Conservation (phyloP, 2,888 invertebrate species). For the Adela reaumurella region DNA sequence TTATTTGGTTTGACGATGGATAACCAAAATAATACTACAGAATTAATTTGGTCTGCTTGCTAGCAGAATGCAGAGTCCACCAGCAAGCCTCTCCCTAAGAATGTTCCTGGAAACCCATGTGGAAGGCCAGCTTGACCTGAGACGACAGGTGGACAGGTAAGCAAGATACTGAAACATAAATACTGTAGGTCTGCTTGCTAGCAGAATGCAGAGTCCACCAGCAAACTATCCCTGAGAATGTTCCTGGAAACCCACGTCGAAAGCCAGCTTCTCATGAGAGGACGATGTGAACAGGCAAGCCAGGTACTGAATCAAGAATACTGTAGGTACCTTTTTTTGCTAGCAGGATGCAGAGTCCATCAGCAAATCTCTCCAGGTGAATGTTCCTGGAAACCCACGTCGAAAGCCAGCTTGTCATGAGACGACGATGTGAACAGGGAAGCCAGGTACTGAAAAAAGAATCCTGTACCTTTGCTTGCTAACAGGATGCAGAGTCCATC, state of each 20-base stretch:
- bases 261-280: conserved; percentile 98
- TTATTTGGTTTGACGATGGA: too few relatives aligned
- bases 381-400: conserved; percentile 91
- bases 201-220: conserved; percentile 99
- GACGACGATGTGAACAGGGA: too few relatives aligned
- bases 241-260: conserved; percentile 98
- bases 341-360: conserved; percentile 99
- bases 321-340: too few relatives aligned
- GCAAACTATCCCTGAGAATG: conserved; percentile 97
- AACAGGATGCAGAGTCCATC: conserved; percentile 99
- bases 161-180: too few relatives aligned
- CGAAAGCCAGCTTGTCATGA: too few relatives aligned
- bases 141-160: too few relatives aligned
- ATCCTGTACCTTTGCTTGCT: conserved; percentile 97
- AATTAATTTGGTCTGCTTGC: too few relatives aligned
- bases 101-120: conserved; percentile 91
- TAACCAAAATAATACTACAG: too few relatives aligned
- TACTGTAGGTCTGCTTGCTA: conserved; percentile 94
- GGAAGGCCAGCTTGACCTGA: too few relatives aligned
- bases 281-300: conserved; percentile 98
- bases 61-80: conserved; percentile 99
- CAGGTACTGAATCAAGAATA: conserved; percentile 88
- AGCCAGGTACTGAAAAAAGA: too few relatives aligned
- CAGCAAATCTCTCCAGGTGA: conserved; percentile 98
- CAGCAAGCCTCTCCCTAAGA: conserved; percentile 97